Evolutionary conservation across 2,113 vertebrate genomes (phyloP).

Genomic region (Pitta sordida): DNA sequence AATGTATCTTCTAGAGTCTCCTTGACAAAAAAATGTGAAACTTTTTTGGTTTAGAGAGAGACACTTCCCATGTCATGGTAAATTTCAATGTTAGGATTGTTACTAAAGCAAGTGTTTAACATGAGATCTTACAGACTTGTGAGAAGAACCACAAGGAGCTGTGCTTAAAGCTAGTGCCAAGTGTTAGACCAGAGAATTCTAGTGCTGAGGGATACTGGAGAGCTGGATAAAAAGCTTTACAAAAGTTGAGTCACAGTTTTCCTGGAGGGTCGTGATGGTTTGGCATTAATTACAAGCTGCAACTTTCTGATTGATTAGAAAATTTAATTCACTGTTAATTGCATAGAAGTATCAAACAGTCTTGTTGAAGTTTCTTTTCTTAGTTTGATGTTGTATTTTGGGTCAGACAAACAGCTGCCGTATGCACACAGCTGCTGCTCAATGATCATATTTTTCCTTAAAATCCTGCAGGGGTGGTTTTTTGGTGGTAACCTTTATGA

Average conservation of each 20-base stretch:
- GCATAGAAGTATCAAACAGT: background rate
- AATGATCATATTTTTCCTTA: background rate
- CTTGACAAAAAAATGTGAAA: background rate
- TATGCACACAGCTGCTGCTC: conserved; percentile 27
- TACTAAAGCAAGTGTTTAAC: background rate
- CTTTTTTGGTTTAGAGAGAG: background rate
- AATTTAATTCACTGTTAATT: background rate
- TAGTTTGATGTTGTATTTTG: background rate
- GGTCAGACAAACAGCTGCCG: background rate
- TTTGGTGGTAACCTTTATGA: background rate
- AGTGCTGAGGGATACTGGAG: background rate
- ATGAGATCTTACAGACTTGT: background rate
- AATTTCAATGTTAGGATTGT: background rate
- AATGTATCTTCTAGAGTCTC: background rate
- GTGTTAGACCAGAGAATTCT: background rate
- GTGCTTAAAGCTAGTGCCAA: background rate
- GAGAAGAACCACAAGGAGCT: background rate
- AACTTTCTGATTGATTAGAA: background rate
- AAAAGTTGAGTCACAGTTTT: background rate
- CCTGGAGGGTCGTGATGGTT: background rate
- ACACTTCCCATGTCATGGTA: background rate
- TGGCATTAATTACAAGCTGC: background rate
- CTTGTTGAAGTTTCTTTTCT: conserved; percentile 7
- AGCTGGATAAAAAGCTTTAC: background rate
- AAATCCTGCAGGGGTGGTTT: background rate